Evolutionary conservation across 2,888 invertebrate species (phyloP).

Genomic region (Neoascia interrupta): DNA sequence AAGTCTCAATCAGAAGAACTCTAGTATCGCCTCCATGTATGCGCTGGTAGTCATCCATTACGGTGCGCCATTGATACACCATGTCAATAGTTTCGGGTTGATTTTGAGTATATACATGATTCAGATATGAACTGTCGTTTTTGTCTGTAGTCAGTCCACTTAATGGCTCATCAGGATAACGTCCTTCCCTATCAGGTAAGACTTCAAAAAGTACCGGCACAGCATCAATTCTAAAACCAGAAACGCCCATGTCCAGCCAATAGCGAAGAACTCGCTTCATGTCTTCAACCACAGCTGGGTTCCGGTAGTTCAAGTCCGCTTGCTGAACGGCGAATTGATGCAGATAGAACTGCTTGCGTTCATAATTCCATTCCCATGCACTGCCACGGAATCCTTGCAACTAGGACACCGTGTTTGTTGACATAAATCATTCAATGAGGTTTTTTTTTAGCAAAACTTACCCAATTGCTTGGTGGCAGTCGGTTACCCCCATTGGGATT

Average conservation of each 20-base stretch:
- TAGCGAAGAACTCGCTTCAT: constrained; percentile 84
- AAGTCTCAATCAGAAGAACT: constrained; percentile 83
- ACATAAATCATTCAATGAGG: too few species aligned
- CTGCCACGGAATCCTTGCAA: constrained; percentile 81
- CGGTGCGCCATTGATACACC: constrained; percentile 79
- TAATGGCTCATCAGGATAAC: constrained; percentile 81
- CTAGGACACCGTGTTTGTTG: too few species aligned
- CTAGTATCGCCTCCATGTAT: constrained; percentile 76
- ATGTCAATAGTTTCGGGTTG: constrained; percentile 80
- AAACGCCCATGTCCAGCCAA: constrained; percentile 87
- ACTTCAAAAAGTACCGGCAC: constrained; percentile 80
- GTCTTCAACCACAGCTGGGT: constrained; percentile 83
- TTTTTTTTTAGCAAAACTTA: too few species aligned
- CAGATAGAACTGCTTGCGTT: constrained; percentile 82
- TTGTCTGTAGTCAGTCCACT: constrained; percentile 79
- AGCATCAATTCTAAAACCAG: constrained; percentile 86
- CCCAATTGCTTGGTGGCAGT: constrained; percentile 80
- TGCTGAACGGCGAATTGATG: constrained; percentile 83
- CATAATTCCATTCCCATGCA: constrained; percentile 83
- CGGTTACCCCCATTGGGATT: constrained; percentile 69
- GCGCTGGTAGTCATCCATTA: constrained; percentile 83
- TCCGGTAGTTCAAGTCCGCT: constrained; percentile 87
- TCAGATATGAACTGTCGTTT: constrained; percentile 80
- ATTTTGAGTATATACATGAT: constrained; percentile 82
- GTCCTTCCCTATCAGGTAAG: constrained; percentile 79